A percentile compares a stretch with the other conserved stretches of the same genome.
phyloP scores from a whole-genome alignment of 2,113 vertebrate species.

The Turnix velox region DNA sequence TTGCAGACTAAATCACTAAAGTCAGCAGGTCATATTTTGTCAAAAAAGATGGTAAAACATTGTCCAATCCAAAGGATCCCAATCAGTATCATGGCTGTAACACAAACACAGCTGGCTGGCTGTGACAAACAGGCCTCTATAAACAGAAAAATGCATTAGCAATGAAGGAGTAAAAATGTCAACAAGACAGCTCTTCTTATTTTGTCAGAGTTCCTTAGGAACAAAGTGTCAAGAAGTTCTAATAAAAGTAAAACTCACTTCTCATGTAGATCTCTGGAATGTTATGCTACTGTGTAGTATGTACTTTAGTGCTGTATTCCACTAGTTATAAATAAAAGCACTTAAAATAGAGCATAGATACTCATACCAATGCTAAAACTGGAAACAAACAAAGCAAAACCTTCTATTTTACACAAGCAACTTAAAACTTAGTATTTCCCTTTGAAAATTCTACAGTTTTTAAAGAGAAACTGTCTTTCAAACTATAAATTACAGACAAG shows the following conservation, averaged over 20 bases:
- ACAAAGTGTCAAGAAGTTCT: not conserved
- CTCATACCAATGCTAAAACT: not conserved
- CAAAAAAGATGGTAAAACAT: not conserved
- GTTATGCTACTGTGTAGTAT: accelerated
- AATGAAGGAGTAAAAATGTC: not conserved
- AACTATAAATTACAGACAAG: not conserved
- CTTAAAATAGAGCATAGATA: not conserved
- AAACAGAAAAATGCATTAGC: not conserved
- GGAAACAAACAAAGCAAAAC: slow-evolving; percentile 6
- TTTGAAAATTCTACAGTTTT: not conserved
- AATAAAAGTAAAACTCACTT: not conserved
- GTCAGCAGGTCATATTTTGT: not conserved
- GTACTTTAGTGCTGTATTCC: not conserved
- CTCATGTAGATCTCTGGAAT: not conserved
- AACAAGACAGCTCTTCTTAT: not conserved
- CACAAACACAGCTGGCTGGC: not conserved
- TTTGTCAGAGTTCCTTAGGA: not conserved
- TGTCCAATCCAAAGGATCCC: not conserved
- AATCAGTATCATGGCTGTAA: not conserved
- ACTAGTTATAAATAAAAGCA: slow-evolving; percentile 28
- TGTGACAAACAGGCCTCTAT: not conserved
- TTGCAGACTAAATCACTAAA: not conserved
- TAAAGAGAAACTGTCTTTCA: not conserved
- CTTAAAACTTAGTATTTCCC: not conserved
- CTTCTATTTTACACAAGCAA: not conserved